Conservation (phyloP, 2,113 vertebrate species). For the Orthonyx spaldingii region DNA sequence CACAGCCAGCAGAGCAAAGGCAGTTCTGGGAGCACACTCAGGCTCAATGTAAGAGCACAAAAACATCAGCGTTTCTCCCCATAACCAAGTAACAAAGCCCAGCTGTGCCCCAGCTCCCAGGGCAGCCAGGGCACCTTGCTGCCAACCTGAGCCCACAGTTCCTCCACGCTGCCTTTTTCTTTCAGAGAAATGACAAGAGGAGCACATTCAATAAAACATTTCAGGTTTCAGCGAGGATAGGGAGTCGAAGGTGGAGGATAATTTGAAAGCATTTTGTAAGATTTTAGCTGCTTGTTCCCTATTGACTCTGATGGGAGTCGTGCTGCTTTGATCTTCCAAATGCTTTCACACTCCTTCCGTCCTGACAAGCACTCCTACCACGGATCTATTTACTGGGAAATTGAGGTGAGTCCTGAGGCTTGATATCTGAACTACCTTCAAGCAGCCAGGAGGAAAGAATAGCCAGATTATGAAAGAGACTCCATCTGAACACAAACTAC, state of each 20-base stretch:
- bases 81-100: not conserved
- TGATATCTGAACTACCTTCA: not conserved
- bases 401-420: not conserved
- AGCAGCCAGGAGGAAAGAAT: not conserved
- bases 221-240: not conserved
- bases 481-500: not conserved
- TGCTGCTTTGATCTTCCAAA: slow-evolving; percentile 25
- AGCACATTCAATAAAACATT: not conserved
- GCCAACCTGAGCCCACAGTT: not conserved
- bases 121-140: not conserved
- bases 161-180: not conserved
- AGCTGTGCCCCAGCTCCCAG: not conserved
- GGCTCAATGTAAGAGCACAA: not conserved
- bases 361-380: not conserved
- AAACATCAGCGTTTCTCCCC: not conserved
- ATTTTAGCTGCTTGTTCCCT: slow-evolving; percentile 10
- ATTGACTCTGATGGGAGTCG: not conserved
- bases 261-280: slow-evolving; percentile 28
- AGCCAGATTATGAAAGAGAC: not conserved
- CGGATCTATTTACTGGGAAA: not conserved
- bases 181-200: not conserved
- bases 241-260: not conserved
- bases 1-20: not conserved
- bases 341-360: not conserved
- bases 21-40: not conserved